These are phyloP conservation scores for Characodon lateralis DNA, from an alignment of 2,797 vertebrate genomes.

Conservation along the genomic window DNA sequence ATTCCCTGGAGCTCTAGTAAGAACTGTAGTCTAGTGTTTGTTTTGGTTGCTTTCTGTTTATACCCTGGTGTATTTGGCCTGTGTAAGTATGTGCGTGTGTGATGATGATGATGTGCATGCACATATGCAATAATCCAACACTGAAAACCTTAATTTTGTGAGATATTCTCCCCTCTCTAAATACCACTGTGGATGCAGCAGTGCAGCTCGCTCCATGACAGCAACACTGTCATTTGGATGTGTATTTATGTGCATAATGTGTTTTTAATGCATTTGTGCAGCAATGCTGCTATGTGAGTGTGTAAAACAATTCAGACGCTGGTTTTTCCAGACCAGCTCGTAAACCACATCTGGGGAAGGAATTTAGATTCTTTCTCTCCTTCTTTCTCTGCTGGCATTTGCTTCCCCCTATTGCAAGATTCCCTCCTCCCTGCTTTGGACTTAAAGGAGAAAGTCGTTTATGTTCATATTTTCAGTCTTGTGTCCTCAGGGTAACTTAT, in stretches of 20 bases:
- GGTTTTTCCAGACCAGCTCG: slow-evolving; percentile 79
- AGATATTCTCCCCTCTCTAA: slow-evolving; percentile 47
- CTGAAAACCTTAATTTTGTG: slow-evolving; percentile 43
- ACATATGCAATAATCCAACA: slow-evolving; percentile 51
- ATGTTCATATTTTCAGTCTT: slow-evolving; percentile 58
- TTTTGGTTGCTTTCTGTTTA: slow-evolving; percentile 73
- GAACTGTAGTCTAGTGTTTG: slow-evolving; percentile 71
- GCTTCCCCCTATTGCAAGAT: slow-evolving; percentile 55
- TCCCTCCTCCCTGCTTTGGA: slow-evolving; percentile 33
- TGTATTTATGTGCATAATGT: slow-evolving; percentile 45
- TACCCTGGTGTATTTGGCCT: slow-evolving; percentile 42
- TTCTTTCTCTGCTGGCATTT: slow-evolving; percentile 67
- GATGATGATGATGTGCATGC: slow-evolving; percentile 23
- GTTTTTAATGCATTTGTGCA: slow-evolving; percentile 56
- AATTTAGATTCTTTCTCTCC: slow-evolving; percentile 80
- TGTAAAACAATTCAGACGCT: slow-evolving; percentile 75
- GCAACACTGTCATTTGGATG: slow-evolving; percentile 55
- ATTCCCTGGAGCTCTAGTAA: slow-evolving; percentile 72
- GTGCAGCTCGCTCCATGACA: slow-evolving; percentile 27
- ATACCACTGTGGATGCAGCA: slow-evolving; percentile 39
- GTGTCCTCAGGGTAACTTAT: slow-evolving; percentile 74
- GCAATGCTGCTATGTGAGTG: slow-evolving; percentile 65
- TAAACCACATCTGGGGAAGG: slow-evolving; percentile 83
- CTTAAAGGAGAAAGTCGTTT: slow-evolving; percentile 61
- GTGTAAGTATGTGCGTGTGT: slow-evolving; percentile 30